Evolutionary conservation across 1,140 invertebrate genomes (phyloP).

Genomic region (Myzus persicae): DNA sequence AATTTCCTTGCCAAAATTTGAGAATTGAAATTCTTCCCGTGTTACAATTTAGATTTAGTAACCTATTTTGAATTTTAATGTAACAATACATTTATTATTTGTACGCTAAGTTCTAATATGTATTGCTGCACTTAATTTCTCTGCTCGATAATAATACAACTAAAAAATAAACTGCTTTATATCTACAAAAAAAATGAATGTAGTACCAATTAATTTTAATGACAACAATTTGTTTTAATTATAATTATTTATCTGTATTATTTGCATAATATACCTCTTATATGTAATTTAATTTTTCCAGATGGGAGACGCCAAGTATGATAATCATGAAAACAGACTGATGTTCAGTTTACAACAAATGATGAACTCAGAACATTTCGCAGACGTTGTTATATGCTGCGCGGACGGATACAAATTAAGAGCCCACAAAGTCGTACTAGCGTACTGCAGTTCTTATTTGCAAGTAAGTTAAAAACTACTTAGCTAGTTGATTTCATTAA

Average conservation of each 20-base stretch:
- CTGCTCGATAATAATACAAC: background rate
- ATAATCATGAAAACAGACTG: slow-evolving; percentile 90
- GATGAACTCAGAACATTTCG: slow-evolving; percentile 80
- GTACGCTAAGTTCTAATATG: background rate
- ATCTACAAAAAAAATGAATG: background rate
- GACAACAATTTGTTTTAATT: slow-evolving; percentile 19
- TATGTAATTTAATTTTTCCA: background rate
- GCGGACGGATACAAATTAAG: slow-evolving; percentile 75
- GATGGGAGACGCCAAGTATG: slow-evolving; percentile 23
- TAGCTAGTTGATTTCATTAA: background rate
- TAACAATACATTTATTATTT: background rate
- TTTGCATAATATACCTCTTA: background rate
- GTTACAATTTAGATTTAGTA: background rate
- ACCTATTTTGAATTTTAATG: background rate
- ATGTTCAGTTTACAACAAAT: slow-evolving; percentile 80
- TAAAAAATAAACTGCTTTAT: background rate
- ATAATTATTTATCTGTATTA: background rate
- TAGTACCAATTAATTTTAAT: background rate
- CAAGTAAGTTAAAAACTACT: slow-evolving; percentile 69
- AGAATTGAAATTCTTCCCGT: background rate
- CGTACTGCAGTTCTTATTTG: slow-evolving; percentile 82
- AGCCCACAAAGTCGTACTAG: slow-evolving; percentile 82
- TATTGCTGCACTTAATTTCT: background rate
- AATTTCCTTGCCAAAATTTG: background rate
- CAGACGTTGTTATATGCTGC: slow-evolving; percentile 84